These are phyloP conservation scores for Drosophila teissieri DNA, from an alignment of 1,140 invertebrate genomes.

Conservation along the genomic window DNA sequence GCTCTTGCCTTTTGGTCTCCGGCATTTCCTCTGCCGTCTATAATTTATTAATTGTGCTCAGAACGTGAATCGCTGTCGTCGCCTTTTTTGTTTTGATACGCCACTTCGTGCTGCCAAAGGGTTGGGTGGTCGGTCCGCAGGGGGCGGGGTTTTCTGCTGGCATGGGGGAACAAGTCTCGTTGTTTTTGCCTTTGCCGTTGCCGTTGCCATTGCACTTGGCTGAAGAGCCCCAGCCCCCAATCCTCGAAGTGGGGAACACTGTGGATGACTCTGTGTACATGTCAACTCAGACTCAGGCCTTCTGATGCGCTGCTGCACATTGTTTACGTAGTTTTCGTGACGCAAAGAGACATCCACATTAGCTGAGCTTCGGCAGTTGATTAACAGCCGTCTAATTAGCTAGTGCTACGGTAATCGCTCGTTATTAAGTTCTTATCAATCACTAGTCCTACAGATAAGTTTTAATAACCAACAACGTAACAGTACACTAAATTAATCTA, in stretches of 20 bases:
- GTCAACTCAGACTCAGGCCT: not conserved
- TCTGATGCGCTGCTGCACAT: constrained; percentile 7
- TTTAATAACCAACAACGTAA: not conserved
- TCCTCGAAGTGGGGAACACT: not conserved
- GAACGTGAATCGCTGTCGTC: constrained; percentile 55
- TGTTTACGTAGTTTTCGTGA: not conserved
- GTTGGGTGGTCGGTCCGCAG: constrained; percentile 45
- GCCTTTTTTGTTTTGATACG: constrained; percentile 75
- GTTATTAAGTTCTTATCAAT: not conserved
- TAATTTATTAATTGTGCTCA: constrained; percentile 82
- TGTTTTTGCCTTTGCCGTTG: constrained; percentile 31
- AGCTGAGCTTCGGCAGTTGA: not conserved
- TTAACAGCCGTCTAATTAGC: not conserved
- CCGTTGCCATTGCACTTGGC: constrained; percentile 22
- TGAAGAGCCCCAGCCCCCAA: constrained; percentile 25
- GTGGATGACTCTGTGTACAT: constrained; percentile 4
- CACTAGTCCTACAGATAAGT: not conserved
- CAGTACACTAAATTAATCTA: not conserved
- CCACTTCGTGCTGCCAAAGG: constrained; percentile 65
- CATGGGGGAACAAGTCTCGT: constrained; percentile 44
- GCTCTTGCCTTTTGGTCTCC: constrained; percentile 47
- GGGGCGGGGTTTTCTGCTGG: constrained; percentile 13
- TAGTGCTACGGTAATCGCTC: not conserved
- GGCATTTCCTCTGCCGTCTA: constrained; percentile 55
- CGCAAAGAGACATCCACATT: constrained; percentile 1